These are phyloP conservation scores for Ormyrus thymus DNA, from an alignment of 2,888 invertebrate genomes.

Conservation along the genomic window DNA sequence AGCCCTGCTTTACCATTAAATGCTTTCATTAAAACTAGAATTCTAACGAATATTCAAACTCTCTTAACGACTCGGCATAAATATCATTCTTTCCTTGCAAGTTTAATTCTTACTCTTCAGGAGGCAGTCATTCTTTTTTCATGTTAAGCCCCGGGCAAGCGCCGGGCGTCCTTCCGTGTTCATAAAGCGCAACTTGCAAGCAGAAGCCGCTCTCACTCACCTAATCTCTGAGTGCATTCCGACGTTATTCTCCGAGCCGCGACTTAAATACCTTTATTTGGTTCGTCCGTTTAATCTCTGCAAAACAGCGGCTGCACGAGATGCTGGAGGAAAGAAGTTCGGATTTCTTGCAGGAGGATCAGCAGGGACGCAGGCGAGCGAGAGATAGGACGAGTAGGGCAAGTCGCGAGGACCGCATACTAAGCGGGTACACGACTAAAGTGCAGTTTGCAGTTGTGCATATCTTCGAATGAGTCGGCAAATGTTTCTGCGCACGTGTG, in stretches of 20 bases:
- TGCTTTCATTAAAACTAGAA: conserved; percentile 30
- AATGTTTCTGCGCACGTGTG: conserved; percentile 35
- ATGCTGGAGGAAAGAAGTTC: too few relatives aligned
- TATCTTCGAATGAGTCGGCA: conserved; percentile 48
- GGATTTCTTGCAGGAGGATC: too few relatives aligned
- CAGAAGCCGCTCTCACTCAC: conserved; percentile 66
- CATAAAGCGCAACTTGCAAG: conserved; percentile 62
- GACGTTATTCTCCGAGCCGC: conserved; percentile 23
- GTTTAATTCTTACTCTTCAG: conserved; percentile 30
- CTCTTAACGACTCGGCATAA: background rate
- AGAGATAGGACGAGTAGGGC: too few relatives aligned
- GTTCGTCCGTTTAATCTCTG: conserved; percentile 67
- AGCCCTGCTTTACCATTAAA: background rate
- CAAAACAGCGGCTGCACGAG: conserved; percentile 16
- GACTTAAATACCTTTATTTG: conserved; percentile 64
- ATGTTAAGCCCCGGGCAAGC: conserved; percentile 32
- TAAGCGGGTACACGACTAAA: conserved; percentile 64
- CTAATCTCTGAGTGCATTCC: conserved; percentile 52
- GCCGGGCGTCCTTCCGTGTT: conserved; percentile 60
- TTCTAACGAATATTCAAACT: conserved; percentile 19
- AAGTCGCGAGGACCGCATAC: conserved; percentile 62
- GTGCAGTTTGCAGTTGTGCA: conserved; percentile 67
- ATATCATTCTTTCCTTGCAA: background rate
- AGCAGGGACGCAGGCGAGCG: too few relatives aligned
- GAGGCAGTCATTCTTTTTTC: background rate